Evolutionary conservation across 2,113 vertebrate species (phyloP).

Genomic region (Spermophilus dauricus): DNA sequence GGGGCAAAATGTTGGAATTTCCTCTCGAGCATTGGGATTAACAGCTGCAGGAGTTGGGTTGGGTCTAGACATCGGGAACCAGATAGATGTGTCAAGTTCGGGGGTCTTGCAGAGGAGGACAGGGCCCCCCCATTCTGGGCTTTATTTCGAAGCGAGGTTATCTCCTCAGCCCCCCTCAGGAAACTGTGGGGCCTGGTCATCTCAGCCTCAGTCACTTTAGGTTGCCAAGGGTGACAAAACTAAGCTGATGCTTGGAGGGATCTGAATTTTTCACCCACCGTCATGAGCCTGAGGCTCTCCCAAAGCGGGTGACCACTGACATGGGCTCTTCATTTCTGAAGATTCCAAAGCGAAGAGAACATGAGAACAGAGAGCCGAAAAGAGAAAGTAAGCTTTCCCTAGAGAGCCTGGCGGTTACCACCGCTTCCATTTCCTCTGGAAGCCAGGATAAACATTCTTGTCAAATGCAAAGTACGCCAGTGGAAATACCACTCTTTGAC

Average conservation of each 20-base stretch:
- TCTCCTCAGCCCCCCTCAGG: background rate
- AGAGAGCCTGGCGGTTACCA: background rate
- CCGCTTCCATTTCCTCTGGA: background rate
- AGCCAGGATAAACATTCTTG: conserved; percentile 68
- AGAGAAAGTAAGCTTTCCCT: background rate
- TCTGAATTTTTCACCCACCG: background rate
- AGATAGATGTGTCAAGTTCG: background rate
- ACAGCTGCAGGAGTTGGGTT: background rate
- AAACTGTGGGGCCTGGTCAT: background rate
- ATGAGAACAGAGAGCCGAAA: background rate
- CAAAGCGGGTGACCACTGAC: background rate
- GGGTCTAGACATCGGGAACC: too few species aligned
- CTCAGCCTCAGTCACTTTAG: background rate
- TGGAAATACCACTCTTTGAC: conserved; percentile 54
- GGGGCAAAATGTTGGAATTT: background rate
- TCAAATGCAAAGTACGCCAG: conserved; percentile 62
- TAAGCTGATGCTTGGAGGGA: background rate
- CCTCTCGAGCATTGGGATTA: background rate
- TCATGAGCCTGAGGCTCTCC: background rate
- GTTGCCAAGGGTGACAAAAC: background rate
- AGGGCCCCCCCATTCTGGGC: background rate
- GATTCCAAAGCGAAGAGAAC: background rate
- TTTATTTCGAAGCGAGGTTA: background rate
- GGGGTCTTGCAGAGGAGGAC: background rate
- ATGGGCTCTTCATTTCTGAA: conserved; percentile 35